phyloP scores from a whole-genome alignment of 2,888 invertebrate species.

The Limnephilus lunatus region DNA sequence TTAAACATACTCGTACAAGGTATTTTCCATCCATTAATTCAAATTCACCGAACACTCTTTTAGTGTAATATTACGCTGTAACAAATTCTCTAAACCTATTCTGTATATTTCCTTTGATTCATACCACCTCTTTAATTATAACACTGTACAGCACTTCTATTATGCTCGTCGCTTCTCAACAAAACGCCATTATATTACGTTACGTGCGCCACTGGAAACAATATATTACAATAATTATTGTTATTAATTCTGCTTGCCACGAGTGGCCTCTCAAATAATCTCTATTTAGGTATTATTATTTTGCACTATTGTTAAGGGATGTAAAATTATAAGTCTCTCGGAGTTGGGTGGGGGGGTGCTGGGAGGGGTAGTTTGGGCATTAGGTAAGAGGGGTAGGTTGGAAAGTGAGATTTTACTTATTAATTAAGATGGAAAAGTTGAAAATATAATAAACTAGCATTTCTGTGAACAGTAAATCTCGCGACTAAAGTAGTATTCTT shows the following conservation, averaged over 20 bases:
- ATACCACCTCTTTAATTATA: neutral
- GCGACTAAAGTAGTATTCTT: too few relatives aligned
- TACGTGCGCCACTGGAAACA: neutral
- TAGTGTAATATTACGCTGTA: neutral
- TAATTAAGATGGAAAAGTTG: neutral
- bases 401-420: neutral
- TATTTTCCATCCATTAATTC: too few relatives aligned
- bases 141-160: neutral
- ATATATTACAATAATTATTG: conserved; percentile 2
- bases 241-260: neutral
- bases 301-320: neutral
- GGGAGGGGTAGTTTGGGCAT: too few relatives aligned
- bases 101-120: neutral
- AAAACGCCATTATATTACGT: neutral
- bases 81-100: neutral
- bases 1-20: too few relatives aligned
- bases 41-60: neutral
- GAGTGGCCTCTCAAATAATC: neutral
- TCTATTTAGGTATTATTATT: neutral
- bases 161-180: neutral
- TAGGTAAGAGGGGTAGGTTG: neutral
- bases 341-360: neutral
- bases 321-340: neutral
- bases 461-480: too few relatives aligned
- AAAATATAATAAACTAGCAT: neutral